Conservation (phyloP, 2,888 invertebrate species). For the Pseudoips prasinana region DNA sequence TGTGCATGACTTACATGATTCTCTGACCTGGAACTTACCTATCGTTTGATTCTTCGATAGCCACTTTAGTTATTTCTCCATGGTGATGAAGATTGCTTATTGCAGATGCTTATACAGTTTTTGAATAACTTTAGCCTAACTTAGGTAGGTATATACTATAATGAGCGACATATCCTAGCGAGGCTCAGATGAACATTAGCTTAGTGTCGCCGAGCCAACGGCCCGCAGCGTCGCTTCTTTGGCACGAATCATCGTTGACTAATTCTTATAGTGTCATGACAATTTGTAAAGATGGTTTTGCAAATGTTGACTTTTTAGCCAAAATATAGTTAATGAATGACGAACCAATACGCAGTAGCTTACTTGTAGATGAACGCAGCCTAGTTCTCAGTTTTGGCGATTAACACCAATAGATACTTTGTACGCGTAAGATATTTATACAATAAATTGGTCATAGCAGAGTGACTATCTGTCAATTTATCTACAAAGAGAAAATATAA, state of each 20-base stretch:
- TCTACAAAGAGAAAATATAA: constrained; percentile 66
- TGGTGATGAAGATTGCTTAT: constrained; percentile 47
- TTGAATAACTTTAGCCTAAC: constrained; percentile 49
- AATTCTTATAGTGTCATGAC: constrained; percentile 79
- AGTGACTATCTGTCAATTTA: constrained; percentile 79
- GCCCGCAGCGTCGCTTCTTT: constrained; percentile 46
- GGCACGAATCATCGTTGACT: constrained; percentile 74
- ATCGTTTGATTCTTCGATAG: constrained; percentile 47
- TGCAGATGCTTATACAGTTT: constrained; percentile 57
- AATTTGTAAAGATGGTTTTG: constrained; percentile 79
- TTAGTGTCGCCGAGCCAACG: constrained; percentile 53
- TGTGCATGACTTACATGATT: constrained; percentile 57
- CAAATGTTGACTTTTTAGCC: constrained; percentile 81
- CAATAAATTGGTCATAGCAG: constrained; percentile 74
- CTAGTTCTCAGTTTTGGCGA: constrained; percentile 77
- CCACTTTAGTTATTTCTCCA: constrained; percentile 47
- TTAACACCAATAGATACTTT: constrained; percentile 78
- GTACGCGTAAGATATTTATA: constrained; percentile 77
- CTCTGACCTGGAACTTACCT: constrained; percentile 41
- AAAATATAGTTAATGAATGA: constrained; percentile 79
- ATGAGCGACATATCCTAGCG: constrained; percentile 71
- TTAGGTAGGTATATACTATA: constrained; percentile 47
- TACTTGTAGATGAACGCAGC: constrained; percentile 77
- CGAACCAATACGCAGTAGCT: constrained; percentile 81
- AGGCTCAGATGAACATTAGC: constrained; percentile 34